These are phyloP conservation scores for Carcina quercana DNA, from an alignment of 2,888 invertebrate species.

Conservation along the genomic window DNA sequence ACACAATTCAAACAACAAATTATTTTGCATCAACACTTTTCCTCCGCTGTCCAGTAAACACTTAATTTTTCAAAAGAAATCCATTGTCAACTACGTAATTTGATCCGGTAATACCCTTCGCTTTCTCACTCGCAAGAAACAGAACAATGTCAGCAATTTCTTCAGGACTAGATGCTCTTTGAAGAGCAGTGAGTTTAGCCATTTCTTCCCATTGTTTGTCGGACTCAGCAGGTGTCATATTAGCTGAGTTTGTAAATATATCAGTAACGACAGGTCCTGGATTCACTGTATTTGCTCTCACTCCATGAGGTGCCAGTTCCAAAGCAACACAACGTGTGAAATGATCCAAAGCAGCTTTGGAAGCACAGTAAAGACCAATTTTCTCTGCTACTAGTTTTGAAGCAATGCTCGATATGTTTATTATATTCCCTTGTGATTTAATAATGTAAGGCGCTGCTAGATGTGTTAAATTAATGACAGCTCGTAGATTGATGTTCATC, in stretches of 20 bases:
- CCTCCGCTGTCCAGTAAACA: no score
- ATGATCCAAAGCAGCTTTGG: conserved; percentile 19
- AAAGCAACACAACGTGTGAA: conserved; percentile 41
- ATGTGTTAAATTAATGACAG: conserved; percentile 17
- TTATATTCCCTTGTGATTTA: conserved; percentile 19
- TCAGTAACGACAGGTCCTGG: conserved; percentile 11
- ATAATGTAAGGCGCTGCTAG: conserved; percentile 17
- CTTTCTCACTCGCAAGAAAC: conserved; percentile 22
- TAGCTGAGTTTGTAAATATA: conserved; percentile 39
- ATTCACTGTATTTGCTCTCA: conserved; percentile 33
- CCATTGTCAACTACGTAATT: conserved; percentile 22
- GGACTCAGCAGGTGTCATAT: neutral
- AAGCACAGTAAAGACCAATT: conserved; percentile 38
- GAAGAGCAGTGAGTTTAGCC: conserved; percentile 63
- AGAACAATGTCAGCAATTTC: conserved; percentile 22
- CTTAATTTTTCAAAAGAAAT: neutral
- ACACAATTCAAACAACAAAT: no score
- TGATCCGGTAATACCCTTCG: conserved; percentile 21
- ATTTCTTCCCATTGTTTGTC: conserved; percentile 68
- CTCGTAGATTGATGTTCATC: conserved; percentile 19
- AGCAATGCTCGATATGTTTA: conserved; percentile 19
- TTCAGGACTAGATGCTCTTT: conserved; percentile 20
- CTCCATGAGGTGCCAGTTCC: conserved; percentile 72
- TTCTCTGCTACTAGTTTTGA: conserved; percentile 5
- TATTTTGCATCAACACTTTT: no score